phyloP scores from a whole-genome alignment of 2,797 vertebrate species.

The Nothura maculosa region DNA sequence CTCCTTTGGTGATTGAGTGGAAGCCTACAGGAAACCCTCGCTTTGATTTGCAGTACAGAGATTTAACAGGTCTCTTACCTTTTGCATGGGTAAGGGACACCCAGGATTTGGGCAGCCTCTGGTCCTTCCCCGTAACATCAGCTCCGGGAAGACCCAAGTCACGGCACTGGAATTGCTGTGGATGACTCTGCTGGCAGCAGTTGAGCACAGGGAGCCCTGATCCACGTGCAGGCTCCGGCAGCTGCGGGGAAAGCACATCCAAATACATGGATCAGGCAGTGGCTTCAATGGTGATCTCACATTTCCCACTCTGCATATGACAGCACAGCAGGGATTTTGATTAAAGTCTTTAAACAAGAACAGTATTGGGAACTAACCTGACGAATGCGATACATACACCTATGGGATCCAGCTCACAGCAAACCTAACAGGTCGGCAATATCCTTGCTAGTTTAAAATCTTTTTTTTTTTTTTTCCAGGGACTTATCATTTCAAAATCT shows the following conservation, averaged over 20 bases:
- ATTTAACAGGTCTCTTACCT: not conserved
- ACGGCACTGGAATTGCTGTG: not conserved
- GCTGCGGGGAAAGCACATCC: not conserved
- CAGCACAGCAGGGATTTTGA: not conserved
- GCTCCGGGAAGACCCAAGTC: not conserved
- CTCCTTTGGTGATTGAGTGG: not conserved
- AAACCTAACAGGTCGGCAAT: not conserved
- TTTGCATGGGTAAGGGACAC: not conserved
- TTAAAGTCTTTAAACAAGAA: not conserved
- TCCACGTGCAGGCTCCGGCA: not conserved
- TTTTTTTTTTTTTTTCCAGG: not conserved
- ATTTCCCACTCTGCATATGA: not conserved
- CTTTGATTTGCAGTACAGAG: not conserved
- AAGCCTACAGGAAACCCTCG: not conserved
- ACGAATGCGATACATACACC: not conserved
- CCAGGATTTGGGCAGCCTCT: not conserved
- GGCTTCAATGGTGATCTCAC: not conserved
- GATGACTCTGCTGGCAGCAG: not conserved
- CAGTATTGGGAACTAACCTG: not conserved
- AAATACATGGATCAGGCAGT: not conserved
- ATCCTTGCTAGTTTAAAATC: not conserved
- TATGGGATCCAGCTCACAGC: not conserved
- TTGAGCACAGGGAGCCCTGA: no score
- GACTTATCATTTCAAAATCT: not conserved
- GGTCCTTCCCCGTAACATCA: not conserved